These are phyloP conservation scores for Tenthredo distinguenda DNA, from an alignment of 2,888 invertebrate species.

Conservation along the genomic window DNA sequence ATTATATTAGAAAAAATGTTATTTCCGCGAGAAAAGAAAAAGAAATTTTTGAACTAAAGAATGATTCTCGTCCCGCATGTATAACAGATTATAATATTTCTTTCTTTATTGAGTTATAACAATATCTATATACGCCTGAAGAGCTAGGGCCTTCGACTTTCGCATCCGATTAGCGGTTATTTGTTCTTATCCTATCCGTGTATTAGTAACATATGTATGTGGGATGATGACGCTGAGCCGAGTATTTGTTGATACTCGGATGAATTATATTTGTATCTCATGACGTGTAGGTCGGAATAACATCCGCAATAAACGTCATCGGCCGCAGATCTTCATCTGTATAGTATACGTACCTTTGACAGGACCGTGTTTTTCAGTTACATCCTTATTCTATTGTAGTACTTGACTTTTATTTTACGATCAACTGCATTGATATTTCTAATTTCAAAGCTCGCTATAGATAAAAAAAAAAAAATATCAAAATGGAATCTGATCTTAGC, in stretches of 20 bases:
- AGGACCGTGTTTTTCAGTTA: not conserved
- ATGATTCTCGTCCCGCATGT: too few relatives aligned
- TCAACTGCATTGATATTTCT: not conserved
- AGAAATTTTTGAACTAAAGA: too few relatives aligned
- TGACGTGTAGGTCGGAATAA: not conserved
- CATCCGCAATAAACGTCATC: not conserved
- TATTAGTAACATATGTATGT: not conserved
- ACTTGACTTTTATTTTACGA: not conserved
- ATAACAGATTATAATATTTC: too few relatives aligned
- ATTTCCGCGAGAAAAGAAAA: too few relatives aligned
- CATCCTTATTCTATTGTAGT: not conserved
- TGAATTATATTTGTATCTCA: not conserved
- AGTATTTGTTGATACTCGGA: not conserved
- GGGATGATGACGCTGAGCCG: not conserved
- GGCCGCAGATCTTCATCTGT: not conserved
- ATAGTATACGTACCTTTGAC: not conserved
- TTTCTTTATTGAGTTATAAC: too few relatives aligned
- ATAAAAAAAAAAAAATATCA: not conserved
- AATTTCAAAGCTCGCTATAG: not conserved
- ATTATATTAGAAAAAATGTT: too few relatives aligned
- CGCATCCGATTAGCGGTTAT: not conserved
- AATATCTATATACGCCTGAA: not conserved
- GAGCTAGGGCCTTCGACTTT: not conserved
- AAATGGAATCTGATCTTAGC: not conserved
- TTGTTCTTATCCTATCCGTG: not conserved